Conservation (phyloP, 1,140 invertebrate species). For the Scaptodrosophila lebanonensis region DNA sequence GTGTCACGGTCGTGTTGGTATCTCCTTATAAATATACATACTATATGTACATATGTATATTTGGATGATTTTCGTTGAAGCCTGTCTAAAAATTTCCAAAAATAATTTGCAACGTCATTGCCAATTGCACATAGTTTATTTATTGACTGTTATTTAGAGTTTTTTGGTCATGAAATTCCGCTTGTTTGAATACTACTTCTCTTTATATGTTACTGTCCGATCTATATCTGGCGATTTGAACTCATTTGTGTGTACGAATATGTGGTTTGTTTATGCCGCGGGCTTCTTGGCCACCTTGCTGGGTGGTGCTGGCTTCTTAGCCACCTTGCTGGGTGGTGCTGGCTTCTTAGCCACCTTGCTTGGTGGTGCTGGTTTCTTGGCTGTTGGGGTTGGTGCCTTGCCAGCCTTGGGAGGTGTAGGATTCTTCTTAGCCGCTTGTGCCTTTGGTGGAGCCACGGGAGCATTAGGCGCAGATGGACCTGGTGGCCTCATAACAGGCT, state of each 20-base stretch:
- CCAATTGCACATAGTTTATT: constrained; percentile 43
- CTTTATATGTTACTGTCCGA: neutral
- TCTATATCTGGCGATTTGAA: constrained; percentile 17
- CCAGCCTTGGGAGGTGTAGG: constrained; percentile 26
- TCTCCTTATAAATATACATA: too few relatives aligned
- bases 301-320: constrained; percentile 52
- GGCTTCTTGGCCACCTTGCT: constrained; percentile 54
- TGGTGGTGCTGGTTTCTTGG: constrained; percentile 35
- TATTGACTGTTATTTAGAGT: constrained; percentile 44
- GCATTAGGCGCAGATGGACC: constrained; percentile 31
- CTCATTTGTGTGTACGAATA: neutral
- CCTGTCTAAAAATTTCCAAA: too few relatives aligned
- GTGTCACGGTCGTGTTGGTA: too few relatives aligned
- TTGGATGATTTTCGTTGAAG: too few relatives aligned
- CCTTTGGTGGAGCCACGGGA: constrained; percentile 1
- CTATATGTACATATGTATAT: too few relatives aligned
- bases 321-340: constrained; percentile 23
- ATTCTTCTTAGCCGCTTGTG: constrained; percentile 2
- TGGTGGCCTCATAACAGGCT: neutral
- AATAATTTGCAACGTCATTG: neutral
- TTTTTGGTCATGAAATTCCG: constrained; percentile 66
- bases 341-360: constrained; percentile 34
- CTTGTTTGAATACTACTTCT: constrained; percentile 36
- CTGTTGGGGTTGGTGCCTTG: constrained; percentile 16
- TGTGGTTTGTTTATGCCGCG: constrained; percentile 20